phyloP scores from a whole-genome alignment of 2,888 invertebrate species.

The Nemoura dubitans region DNA sequence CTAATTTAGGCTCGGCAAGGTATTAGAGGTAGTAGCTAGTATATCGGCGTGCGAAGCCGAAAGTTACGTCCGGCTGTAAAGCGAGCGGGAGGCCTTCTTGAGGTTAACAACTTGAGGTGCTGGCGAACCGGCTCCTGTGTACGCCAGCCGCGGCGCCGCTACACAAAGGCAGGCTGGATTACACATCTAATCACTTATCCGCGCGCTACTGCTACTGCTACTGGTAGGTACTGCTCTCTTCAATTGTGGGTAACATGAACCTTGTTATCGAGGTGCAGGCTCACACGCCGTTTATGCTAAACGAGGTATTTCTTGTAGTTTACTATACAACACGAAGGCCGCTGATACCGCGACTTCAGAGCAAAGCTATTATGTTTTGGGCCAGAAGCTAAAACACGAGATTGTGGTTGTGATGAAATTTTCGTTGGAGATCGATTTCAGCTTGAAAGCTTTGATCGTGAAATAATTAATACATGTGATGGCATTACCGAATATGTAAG shows the following conservation, averaged over 20 bases:
- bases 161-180: conserved; percentile 23
- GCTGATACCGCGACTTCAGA: background rate
- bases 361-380: background rate
- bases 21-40: background rate
- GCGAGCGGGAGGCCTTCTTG: background rate
- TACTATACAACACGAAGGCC: background rate
- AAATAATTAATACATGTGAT: background rate
- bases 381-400: background rate
- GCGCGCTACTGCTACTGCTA: background rate
- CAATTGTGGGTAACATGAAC: background rate
- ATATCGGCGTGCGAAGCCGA: background rate
- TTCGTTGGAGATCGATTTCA: background rate
- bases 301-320: background rate
- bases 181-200: conserved; percentile 9
- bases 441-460: background rate
- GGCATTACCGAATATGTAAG: too few species aligned
- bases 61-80: background rate
- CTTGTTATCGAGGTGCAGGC: background rate
- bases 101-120: conserved; percentile 31
- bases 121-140: too few species aligned
- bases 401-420: background rate
- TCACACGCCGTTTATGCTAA: background rate
- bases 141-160: background rate
- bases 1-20: background rate
- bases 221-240: background rate